Conservation (phyloP, 2,113 vertebrate genomes). For the Pedionomus torquatus region DNA sequence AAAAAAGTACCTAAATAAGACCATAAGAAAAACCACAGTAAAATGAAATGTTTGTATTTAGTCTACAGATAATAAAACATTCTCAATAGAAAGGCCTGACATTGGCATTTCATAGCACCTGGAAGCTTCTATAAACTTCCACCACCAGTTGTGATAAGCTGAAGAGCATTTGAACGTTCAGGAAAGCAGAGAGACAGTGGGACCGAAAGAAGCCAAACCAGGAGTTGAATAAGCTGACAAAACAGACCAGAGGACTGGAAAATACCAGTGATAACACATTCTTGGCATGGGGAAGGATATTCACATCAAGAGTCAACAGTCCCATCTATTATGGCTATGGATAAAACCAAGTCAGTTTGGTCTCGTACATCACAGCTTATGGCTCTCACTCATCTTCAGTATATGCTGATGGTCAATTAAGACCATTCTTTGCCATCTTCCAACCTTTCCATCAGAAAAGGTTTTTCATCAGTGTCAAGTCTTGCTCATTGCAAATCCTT, state of each 20-base stretch:
- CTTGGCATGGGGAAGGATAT: not conserved
- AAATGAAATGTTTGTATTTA: not conserved
- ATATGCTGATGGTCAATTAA: not conserved
- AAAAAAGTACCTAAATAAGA: not conserved
- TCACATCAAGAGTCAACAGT: not conserved
- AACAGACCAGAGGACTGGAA: not conserved
- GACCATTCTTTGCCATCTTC: not conserved
- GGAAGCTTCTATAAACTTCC: not conserved
- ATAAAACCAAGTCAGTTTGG: not conserved
- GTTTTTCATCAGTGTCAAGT: not conserved
- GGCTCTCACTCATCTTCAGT: not conserved
- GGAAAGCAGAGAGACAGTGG: not conserved
- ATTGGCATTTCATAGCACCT: not conserved
- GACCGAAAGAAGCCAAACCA: not conserved
- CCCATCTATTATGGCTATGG: not conserved
- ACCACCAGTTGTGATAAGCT: not conserved
- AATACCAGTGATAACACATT: not conserved
- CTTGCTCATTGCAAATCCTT: not conserved
- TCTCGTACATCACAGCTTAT: not conserved
- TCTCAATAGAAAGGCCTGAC: not conserved
- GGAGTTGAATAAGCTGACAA: not conserved
- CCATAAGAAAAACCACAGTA: rapidly evolving
- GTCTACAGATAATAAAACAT: not conserved
- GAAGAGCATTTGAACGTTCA: not conserved
- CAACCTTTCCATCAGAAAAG: not conserved